phyloP scores from a whole-genome alignment of 1,140 invertebrate genomes.

The Eulimnadia texana region DNA sequence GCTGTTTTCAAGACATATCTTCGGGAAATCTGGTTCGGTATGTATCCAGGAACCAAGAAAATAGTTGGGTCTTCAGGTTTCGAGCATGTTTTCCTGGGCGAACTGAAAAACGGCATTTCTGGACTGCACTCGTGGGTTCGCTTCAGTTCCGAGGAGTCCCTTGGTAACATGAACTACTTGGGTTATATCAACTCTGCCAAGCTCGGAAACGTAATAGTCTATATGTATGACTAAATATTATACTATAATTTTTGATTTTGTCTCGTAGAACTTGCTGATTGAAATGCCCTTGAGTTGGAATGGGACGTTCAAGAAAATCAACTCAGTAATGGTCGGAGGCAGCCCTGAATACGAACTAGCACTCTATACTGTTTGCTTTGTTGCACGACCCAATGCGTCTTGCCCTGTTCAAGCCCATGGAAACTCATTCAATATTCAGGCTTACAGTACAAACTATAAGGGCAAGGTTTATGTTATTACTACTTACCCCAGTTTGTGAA shows the following conservation, averaged over 20 bases:
- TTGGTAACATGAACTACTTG: conserved; percentile 27
- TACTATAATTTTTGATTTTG: neutral
- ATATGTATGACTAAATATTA: neutral
- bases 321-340: conserved; percentile 71
- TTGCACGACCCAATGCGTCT: too few relatives aligned
- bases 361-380: conserved; percentile 77
- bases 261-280: conserved; percentile 25
- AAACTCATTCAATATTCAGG: too few relatives aligned
- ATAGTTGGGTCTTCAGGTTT: conserved; percentile 67
- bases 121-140: conserved; percentile 50
- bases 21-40: conserved; percentile 25
- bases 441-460: too few relatives aligned
- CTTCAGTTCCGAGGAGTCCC: conserved; percentile 22
- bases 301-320: conserved; percentile 55
- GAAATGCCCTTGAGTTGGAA: conserved; percentile 63
- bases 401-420: too few relatives aligned
- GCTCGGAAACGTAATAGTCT: conserved; percentile 10
- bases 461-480: too few relatives aligned
- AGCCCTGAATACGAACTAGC: conserved; percentile 87
- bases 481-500: too few relatives aligned
- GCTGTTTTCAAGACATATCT: conserved; percentile 15
- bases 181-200: conserved; percentile 20
- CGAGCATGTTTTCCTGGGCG: conserved; percentile 73
- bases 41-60: conserved; percentile 61
- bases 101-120: conserved; percentile 52